Base-by-base conservation (phyloP, 2,113 vertebrate genomes). In the Bucco capensis region DNA sequence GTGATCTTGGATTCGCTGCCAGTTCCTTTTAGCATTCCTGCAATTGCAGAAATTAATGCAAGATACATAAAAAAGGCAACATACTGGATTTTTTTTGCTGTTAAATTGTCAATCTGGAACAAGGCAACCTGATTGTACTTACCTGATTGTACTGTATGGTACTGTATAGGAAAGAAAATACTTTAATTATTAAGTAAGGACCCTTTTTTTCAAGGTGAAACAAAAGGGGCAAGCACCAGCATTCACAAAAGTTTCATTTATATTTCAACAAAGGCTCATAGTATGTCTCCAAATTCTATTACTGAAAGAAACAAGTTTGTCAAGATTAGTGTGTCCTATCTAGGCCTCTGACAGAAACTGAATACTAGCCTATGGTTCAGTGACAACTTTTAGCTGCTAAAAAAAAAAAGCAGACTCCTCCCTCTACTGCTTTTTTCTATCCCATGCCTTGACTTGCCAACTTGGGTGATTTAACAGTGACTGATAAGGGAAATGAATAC, bases 1-100 rank as follows among this genome's bases (percentile, higher is more conserved):
- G 79, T 99, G 98, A 35, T 99, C 98, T 86, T 99, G 99, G 93
- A 99, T 99, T 95, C 98, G 98, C 7, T 96, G 97, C 99, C 99
- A 99, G 89, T 99, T 99, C 95, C 98, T 99, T 95, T 95, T 97
- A 40, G 98, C 98, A 88, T 99, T 99, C 93, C 99, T 99, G 72
- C 25, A 74, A 67, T 61, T 65, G 23, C 42, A 85, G 65, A 95
- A 73, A 42, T 18, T 2, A 56, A 28, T 1, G 9, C 25, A 77
- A 95, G 54, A 83, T 30, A 19, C 16, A 58, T 42, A 66, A 25
- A 31, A 90, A 64, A 33, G 5, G 7, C 13, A 85, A 66, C 0
- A 0, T 19, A 57, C 11, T 44, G 8, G 5, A 10, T 19, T 42
- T 35, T 18, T 53, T 47, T 11, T 11, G 40, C 30, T 70, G 64